phyloP scores from a whole-genome alignment of 2,888 invertebrate species.

The Apomyelois bistriatella region DNA sequence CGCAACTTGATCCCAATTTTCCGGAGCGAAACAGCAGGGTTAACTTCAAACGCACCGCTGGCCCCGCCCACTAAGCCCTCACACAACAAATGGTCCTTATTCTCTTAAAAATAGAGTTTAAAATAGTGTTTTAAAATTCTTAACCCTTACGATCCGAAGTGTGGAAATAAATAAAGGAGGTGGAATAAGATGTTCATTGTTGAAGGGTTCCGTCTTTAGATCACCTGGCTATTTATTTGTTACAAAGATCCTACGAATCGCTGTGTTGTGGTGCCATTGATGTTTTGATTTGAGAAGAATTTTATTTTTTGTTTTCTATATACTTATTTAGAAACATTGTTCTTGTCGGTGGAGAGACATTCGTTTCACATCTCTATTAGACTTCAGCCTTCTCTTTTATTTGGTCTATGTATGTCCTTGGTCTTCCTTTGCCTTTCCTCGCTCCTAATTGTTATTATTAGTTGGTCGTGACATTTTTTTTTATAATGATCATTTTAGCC shows the following conservation, averaged over 20 bases:
- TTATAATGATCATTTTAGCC: too few species aligned
- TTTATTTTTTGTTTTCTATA: too few species aligned
- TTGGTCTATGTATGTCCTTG: too few species aligned
- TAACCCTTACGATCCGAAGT: slow-evolving; percentile 20
- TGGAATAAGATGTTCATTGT: slow-evolving; percentile 4
- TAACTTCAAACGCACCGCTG: slow-evolving; percentile 18
- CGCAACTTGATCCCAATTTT: slow-evolving; percentile 21
- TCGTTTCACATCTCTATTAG: too few species aligned
- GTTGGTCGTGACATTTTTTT: too few species aligned
- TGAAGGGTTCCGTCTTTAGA: not conserved
- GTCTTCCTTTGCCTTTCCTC: too few species aligned
- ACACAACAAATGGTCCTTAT: not conserved
- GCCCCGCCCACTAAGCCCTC: slow-evolving; percentile 9
- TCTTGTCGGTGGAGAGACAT: too few species aligned
- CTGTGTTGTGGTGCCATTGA: not conserved
- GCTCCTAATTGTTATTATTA: too few species aligned
- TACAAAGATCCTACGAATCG: not conserved
- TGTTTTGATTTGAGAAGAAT: too few species aligned
- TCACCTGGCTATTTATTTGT: slow-evolving; percentile 9
- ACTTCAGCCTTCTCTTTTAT: too few species aligned
- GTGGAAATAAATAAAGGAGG: slow-evolving; percentile 16
- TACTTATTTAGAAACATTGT: too few species aligned
- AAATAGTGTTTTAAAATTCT: not conserved
- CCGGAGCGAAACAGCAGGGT: slow-evolving; percentile 17
- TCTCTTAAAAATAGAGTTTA: not conserved